Percentiles rank a stretch among this genome's conserved stretches.
Conservation (phyloP, 2,113 vertebrate genomes). For the Daphoenositta chrysoptera region DNA sequence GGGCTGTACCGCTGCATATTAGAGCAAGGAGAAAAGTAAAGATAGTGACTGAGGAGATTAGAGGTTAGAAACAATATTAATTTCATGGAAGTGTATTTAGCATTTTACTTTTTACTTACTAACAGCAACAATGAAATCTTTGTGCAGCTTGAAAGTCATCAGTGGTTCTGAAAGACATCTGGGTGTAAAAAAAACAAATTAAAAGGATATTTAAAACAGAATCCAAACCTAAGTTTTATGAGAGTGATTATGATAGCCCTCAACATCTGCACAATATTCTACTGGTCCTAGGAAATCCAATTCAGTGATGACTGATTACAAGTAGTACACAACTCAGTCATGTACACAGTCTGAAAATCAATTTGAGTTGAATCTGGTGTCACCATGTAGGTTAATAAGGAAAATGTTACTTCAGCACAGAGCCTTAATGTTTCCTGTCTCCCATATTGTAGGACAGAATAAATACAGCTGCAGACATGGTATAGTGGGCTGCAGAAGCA, state of each 20-base stretch:
- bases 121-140: constrained; percentile 96
- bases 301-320: background rate
- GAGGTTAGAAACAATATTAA: background rate
- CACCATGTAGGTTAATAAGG: background rate
- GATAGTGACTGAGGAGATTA: background rate
- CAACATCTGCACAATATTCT: background rate
- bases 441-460: background rate
- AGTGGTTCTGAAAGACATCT: constrained; percentile 95
- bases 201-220: background rate
- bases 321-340: background rate
- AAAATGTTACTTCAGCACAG: background rate
- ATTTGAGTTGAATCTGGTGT: background rate
- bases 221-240: background rate
- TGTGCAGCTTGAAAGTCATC: constrained; percentile 95
- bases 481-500: background rate
- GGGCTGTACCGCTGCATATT: background rate
- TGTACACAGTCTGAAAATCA: background rate
- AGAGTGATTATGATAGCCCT: background rate
- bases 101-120: constrained; percentile 86
- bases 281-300: background rate
- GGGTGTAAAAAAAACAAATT: background rate
- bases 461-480: background rate
- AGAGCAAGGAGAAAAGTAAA: background rate
- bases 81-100: background rate
- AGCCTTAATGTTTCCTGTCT: background rate